Evolutionary conservation across 2,797 vertebrate genomes (phyloP), one percentile per base, ranked within the genome.

Genomic region (Esox lucius): DNA sequence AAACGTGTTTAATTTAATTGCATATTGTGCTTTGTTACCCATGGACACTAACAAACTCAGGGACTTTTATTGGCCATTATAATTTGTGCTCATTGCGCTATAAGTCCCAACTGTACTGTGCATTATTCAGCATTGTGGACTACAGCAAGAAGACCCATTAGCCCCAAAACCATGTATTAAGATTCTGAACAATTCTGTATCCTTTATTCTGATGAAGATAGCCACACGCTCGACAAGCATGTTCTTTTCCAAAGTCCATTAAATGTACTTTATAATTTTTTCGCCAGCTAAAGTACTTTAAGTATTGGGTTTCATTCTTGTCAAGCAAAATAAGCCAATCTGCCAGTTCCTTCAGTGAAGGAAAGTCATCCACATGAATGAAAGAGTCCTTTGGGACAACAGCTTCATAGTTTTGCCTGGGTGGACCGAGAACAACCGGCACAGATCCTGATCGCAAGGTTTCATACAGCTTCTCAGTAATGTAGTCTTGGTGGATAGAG

Each of bases 351-450:
- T 83, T 61, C 33, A 80, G 46, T 6, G 75, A n/a, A 17, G 68
- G 22, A 11, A 86, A 86, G 66, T 88, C 86, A 5, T 83, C 28
- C 0, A 83, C 61, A 28, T 88, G 85, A 72, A 88, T 84, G 69
- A 88, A 88, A 24, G 83, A 79, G 31, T 83, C 56, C 16, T 15
- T 6, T 39, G 83, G 74, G 19, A 79, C 8, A 4, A 67, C 4
- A 0, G 64, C 26, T 59, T 86, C 79, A 28, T 85, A 88, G 7
- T 78, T 80, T 51, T 74, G 19, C 62, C 81, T 83, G 13, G 75
- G 0, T 69, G 84, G 35, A 13, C 86, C 86, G 8, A 87, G 33
- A 70, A 68, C 79, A 24, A 86, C 31, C 16, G 84, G 86, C 5
- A 86, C 81, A 1, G 42, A 56, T 48, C 82, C 81, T 0, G 48